Evolutionary conservation across 1,140 invertebrate species (phyloP).

Genomic region (Brachionus angularis): DNA sequence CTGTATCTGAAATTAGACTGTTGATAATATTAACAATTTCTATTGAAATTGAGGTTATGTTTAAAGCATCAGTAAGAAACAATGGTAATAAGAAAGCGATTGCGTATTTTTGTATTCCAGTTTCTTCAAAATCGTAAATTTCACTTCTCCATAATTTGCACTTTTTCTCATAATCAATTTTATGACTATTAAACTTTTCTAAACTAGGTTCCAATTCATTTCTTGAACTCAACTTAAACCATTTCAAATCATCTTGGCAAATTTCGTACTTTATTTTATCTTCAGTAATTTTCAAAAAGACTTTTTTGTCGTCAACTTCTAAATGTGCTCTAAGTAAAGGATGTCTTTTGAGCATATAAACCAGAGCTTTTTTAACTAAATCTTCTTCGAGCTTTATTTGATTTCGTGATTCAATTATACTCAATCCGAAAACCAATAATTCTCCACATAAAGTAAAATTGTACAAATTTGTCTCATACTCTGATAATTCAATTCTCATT

Average conservation of each 20-base stretch:
- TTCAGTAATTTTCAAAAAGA: neutral
- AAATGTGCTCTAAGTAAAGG: conserved; percentile 24
- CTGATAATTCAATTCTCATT: neutral
- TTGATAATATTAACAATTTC: conserved; percentile 40
- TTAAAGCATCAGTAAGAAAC: conserved; percentile 27
- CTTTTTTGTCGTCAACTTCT: neutral
- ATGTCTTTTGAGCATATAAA: conserved; percentile 14
- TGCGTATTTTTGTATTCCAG: neutral
- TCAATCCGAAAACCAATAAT: conserved; percentile 6
- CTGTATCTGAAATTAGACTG: neutral
- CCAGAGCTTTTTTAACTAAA: neutral
- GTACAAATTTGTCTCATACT: neutral
- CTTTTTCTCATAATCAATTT: conserved; percentile 1
- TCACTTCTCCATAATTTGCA: neutral
- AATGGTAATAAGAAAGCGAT: conserved; percentile 12
- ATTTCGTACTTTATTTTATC: neutral
- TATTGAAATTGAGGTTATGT: conserved; percentile 6
- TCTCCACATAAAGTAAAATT: conserved; percentile 34
- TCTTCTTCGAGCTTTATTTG: neutral
- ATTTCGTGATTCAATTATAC: neutral
- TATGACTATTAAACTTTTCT: neutral
- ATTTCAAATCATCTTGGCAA: neutral
- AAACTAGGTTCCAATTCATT: neutral
- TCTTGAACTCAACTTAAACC: neutral
- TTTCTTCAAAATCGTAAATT: neutral